phyloP scores from a whole-genome alignment of 2,888 invertebrate genomes.

The Synanthedon myopaeformis region DNA sequence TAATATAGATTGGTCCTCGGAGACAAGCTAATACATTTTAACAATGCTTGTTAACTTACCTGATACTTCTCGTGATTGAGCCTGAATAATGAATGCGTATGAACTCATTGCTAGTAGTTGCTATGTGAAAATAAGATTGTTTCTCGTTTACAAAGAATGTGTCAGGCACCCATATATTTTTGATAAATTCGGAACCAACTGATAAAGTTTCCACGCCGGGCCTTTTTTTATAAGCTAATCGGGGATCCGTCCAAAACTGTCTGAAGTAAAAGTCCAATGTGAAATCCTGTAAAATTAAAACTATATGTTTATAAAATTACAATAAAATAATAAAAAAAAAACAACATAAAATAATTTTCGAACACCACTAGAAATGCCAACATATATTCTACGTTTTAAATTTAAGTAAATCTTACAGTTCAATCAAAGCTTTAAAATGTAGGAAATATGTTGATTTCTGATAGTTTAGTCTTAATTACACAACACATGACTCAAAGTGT shows the following conservation, averaged over 20 bases:
- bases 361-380: neutral
- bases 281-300: slow-evolving; percentile 79
- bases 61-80: slow-evolving; percentile 93
- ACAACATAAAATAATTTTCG: neutral
- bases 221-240: slow-evolving; percentile 89
- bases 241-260: slow-evolving; percentile 97
- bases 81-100: slow-evolving; percentile 95
- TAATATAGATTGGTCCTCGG: neutral
- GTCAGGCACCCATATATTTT: slow-evolving; percentile 99
- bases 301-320: neutral
- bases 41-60: slow-evolving; percentile 68
- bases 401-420: neutral
- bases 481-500: neutral
- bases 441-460: slow-evolving; percentile 5
- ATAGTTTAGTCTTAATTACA: neutral
- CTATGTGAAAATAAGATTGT: slow-evolving; percentile 99
- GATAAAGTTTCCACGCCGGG: slow-evolving; percentile 90
- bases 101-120: slow-evolving; percentile 99
- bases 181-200: slow-evolving; percentile 94
- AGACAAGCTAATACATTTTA: neutral
- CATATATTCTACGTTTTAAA: slow-evolving; percentile 6
- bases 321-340: neutral
- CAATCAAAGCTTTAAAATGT: neutral
- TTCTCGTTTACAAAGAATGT: slow-evolving; percentile 99
- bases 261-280: slow-evolving; percentile 98